These are phyloP conservation scores for Speoplatyrhinus poulsoni DNA, from an alignment of 2,113 vertebrate genomes.

Conservation along the genomic window DNA sequence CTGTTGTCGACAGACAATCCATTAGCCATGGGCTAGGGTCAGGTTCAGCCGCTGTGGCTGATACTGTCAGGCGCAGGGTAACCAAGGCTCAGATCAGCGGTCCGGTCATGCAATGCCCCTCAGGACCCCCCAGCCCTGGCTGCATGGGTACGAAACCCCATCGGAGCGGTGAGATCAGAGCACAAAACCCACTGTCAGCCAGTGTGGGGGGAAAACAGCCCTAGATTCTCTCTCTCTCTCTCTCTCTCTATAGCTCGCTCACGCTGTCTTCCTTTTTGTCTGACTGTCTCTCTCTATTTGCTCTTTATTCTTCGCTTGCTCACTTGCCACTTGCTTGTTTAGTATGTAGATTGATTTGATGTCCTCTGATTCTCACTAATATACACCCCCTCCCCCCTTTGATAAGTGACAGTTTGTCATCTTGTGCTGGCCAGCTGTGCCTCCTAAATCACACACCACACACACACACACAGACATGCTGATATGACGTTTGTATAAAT, in stretches of 20 bases:
- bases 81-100: conserved; percentile 33
- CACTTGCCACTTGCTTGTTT: conserved; percentile 4
- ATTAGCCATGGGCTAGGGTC: conserved; percentile 43
- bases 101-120: conserved; percentile 47
- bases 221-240: conserved; percentile 35
- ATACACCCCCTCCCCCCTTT: neutral
- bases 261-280: conserved; percentile 9
- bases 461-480: neutral
- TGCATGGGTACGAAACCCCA: conserved; percentile 63
- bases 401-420: neutral
- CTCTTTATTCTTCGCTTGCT: conserved; percentile 44
- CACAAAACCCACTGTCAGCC: conserved; percentile 51
- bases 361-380: neutral
- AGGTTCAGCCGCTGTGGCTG: conserved; percentile 25
- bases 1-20: conserved; percentile 50
- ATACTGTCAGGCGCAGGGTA: conserved; percentile 17
- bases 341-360: neutral
- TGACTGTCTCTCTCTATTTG: conserved; percentile 41
- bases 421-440: too few relatives aligned
- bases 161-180: conserved; percentile 61
- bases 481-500: conserved; percentile 25
- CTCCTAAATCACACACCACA: conserved; percentile 64
- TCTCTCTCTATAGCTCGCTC: conserved; percentile 13
- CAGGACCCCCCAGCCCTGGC: conserved; percentile 53
- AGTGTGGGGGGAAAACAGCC: conserved; percentile 59